Evolutionary conservation across 2,888 invertebrate genomes (phyloP).

Genomic region (Fragum fragum): DNA sequence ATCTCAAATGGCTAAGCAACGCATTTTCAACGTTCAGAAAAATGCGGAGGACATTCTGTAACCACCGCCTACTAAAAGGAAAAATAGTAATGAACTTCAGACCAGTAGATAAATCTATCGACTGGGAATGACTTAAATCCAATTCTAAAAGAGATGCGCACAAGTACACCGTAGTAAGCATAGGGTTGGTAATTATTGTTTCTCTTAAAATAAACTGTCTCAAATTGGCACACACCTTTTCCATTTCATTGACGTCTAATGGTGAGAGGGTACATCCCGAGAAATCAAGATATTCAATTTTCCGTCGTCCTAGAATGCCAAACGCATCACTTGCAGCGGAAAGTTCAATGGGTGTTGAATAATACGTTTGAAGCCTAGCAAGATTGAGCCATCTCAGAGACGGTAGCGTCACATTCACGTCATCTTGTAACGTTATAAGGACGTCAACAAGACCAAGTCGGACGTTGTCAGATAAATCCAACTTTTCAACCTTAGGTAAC

Average conservation of each 20-base stretch:
- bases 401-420: background rate
- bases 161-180: background rate
- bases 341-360: background rate
- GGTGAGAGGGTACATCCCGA: slow-evolving; percentile 4
- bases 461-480: slow-evolving; percentile 26
- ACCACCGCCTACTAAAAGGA: background rate
- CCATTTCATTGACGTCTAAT: slow-evolving; percentile 1
- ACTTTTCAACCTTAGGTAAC: slow-evolving; percentile 1
- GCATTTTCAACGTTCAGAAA: background rate
- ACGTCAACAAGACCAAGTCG: background rate
- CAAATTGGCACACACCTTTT: background rate
- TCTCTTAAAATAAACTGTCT: background rate
- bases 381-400: slow-evolving; percentile 5
- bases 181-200: background rate
- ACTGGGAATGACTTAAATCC: background rate
- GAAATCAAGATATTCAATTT: slow-evolving; percentile 32
- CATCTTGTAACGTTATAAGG: background rate
- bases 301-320: background rate
- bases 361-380: slow-evolving; percentile 13
- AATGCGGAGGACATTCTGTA: background rate
- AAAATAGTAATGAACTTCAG: background rate
- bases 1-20: background rate
- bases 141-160: slow-evolving; percentile 19
- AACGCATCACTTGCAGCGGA: background rate
- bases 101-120: background rate